Conservation (phyloP, 1,140 invertebrate genomes). For the Magallana gigas region DNA sequence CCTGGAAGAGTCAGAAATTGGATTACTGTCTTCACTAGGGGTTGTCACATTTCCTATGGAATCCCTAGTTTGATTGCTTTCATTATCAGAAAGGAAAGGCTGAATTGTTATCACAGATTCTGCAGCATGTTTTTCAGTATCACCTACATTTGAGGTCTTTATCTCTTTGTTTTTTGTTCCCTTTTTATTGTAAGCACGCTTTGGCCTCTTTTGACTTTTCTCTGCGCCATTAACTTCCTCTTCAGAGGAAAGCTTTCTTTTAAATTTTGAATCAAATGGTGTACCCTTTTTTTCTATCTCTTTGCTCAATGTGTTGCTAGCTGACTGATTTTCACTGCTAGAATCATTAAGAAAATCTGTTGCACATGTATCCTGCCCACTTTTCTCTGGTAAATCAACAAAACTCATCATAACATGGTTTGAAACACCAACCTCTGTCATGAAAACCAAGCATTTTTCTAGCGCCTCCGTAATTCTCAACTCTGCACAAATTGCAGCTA, state of each 20-base stretch:
- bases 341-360: neutral
- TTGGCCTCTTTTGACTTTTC: neutral
- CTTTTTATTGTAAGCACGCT: neutral
- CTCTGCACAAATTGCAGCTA: conserved; percentile 19
- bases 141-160: neutral
- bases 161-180: neutral
- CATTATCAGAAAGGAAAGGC: neutral
- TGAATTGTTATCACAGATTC: conserved; percentile 13
- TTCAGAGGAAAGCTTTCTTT: neutral
- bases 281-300: neutral
- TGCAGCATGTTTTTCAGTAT: neutral
- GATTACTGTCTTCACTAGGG: neutral
- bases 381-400: neutral
- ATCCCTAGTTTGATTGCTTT: neutral
- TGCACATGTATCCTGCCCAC: neutral
- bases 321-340: neutral
- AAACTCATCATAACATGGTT: neutral
- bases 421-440: neutral
- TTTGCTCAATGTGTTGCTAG: neutral
- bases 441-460: conserved; percentile 21
- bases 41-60: neutral
- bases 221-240: neutral
- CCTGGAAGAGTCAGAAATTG: neutral
- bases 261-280: neutral
- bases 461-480: conserved; percentile 19